These are phyloP conservation scores for Caenorhabditis angaria DNA, from an alignment of 2,888 invertebrate genomes.

Conservation along the genomic window DNA sequence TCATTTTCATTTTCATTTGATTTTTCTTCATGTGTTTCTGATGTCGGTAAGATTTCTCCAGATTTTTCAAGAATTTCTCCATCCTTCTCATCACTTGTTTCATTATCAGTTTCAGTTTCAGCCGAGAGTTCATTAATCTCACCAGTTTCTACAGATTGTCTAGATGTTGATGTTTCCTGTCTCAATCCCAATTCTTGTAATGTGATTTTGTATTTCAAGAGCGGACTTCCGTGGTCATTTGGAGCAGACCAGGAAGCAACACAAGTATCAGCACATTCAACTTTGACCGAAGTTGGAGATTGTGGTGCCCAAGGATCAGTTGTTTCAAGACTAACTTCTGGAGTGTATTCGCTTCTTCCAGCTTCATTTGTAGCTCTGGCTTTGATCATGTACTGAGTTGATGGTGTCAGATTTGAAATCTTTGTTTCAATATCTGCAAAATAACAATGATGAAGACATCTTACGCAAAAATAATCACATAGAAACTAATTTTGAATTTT, in stretches of 20 bases:
- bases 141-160: not conserved
- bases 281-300: conserved; percentile 42
- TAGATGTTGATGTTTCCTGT: too few species aligned
- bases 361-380: conserved; percentile 57
- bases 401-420: conserved; percentile 45
- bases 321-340: conserved; percentile 51
- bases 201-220: conserved; percentile 49
- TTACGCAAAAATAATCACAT: not conserved
- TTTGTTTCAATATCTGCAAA: conserved; percentile 19
- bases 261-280: conserved; percentile 57
- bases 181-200: conserved; percentile 37
- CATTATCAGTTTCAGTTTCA: not conserved
- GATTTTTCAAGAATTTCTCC: conserved; percentile 1
- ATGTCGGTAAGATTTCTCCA: conserved; percentile 20
- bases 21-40: conserved; percentile 5
- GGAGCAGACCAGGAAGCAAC: conserved; percentile 60
- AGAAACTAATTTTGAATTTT: not conserved
- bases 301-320: conserved; percentile 60
- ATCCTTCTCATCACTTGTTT: not conserved
- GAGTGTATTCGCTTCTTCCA: conserved; percentile 52
- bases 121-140: conserved; percentile 1
- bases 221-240: conserved; percentile 58
- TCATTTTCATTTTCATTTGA: not conserved
- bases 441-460: not conserved
- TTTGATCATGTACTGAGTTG: conserved; percentile 54